Percentiles rank a stretch among this genome's conserved stretches.
phyloP scores from a whole-genome alignment of 2,113 vertebrate genomes.

The Xiphophorus couchianus region DNA sequence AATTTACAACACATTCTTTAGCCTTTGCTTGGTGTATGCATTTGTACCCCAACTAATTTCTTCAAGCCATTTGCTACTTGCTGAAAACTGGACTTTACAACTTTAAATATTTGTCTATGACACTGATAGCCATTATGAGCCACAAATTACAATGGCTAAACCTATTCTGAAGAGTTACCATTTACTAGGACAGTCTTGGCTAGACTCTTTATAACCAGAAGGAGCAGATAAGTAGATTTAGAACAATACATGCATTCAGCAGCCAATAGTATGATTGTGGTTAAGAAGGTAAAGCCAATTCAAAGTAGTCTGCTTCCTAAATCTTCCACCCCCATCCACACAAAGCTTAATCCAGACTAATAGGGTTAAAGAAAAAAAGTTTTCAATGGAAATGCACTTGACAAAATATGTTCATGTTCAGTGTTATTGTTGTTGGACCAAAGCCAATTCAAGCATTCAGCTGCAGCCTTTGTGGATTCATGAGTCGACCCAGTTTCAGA shows the following conservation, averaged over 20 bases:
- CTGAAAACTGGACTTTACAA: neutral
- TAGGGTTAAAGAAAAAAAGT: neutral
- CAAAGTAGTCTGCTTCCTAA: constrained; percentile 17
- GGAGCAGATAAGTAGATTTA: neutral
- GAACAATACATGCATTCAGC: constrained; percentile 13
- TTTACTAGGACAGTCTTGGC: neutral
- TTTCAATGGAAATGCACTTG: neutral
- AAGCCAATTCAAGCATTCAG: constrained; percentile 24
- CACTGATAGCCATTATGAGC: neutral
- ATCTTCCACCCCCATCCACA: constrained; percentile 2
- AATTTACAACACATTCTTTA: neutral
- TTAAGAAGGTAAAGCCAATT: constrained; percentile 35
- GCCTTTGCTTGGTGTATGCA: neutral
- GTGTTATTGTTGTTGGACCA: constrained; percentile 8
- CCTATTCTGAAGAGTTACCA: neutral
- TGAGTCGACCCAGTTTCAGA: constrained; percentile 40
- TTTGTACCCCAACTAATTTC: neutral
- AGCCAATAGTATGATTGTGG: constrained; percentile 30
- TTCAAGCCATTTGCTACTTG: neutral
- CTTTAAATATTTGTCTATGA: neutral
- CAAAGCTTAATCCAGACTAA: constrained; percentile 39
- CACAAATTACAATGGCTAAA: neutral
- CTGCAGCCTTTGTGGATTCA: constrained; percentile 40
- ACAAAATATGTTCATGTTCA: neutral
- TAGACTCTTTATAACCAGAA: constrained; percentile 6